Conservation (phyloP, 2,797 vertebrate genomes). For the Taenioides sp. region DNA sequence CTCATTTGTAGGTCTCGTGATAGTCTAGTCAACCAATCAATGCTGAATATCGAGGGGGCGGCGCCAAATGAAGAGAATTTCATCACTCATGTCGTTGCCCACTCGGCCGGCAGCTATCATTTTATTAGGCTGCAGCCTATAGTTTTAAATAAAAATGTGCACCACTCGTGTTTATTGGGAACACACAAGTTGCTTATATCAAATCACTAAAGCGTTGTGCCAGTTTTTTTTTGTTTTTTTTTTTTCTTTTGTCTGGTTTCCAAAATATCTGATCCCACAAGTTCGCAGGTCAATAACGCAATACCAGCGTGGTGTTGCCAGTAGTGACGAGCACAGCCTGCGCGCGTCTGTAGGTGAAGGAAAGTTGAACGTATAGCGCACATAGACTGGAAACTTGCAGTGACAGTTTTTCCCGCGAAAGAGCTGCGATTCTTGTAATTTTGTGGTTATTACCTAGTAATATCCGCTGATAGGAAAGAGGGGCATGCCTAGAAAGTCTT, state of each 20-base stretch:
- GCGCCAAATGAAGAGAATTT: slow-evolving; percentile 9
- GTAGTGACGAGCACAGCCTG: not conserved
- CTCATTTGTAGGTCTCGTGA: slow-evolving; percentile 32
- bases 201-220: slow-evolving; percentile 8
- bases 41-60: slow-evolving; percentile 25
- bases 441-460: not conserved
- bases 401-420: slow-evolving; percentile 52
- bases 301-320: slow-evolving; percentile 60
- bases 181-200: slow-evolving; percentile 21
- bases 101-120: slow-evolving; percentile 42
- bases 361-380: slow-evolving; percentile 39
- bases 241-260: slow-evolving; percentile 15
- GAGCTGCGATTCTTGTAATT: not conserved
- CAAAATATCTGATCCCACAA: slow-evolving; percentile 8
- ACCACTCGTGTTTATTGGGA: slow-evolving; percentile 68
- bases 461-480: not conserved
- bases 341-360: slow-evolving; percentile 12
- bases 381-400: slow-evolving; percentile 45
- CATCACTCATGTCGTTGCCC: slow-evolving; percentile 40
- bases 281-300: slow-evolving; percentile 58
- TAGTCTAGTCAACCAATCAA: slow-evolving; percentile 29
- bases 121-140: slow-evolving; percentile 29
- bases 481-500: not conserved
- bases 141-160: slow-evolving; percentile 42
- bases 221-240: not conserved